phyloP scores from a whole-genome alignment of 2,888 invertebrate species.

The Andrena minutula region DNA sequence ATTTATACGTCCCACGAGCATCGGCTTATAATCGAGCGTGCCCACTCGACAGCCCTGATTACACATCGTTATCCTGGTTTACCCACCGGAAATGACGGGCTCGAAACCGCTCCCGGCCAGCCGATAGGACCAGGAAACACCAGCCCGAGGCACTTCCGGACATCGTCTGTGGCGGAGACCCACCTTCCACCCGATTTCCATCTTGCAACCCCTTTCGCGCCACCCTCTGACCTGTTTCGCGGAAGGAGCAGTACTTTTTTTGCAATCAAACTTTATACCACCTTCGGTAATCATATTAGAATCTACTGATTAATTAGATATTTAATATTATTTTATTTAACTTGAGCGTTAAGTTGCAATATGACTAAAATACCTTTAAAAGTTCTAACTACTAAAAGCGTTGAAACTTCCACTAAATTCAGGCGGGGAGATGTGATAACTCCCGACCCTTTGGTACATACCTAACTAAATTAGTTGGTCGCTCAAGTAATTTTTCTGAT shows the following conservation, averaged over 20 bases:
- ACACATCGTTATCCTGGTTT: slow-evolving; percentile 83
- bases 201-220: background rate
- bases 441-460: no score
- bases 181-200: slow-evolving; percentile 29
- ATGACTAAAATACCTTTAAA: no score
- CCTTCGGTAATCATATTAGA: no score
- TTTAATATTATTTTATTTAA: no score
- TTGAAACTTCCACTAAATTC: no score
- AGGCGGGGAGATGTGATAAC: no score
- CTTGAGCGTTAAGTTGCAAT: no score
- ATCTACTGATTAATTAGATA: no score
- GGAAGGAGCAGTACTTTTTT: background rate
- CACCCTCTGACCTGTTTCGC: background rate
- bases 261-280: no score
- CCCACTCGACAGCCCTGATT: slow-evolving; percentile 79
- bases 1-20: slow-evolving; percentile 83
- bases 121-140: slow-evolving; percentile 63
- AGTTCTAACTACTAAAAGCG: no score
- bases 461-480: no score
- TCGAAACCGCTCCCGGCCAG: slow-evolving; percentile 60
- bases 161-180: slow-evolving; percentile 20
- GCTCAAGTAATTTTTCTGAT: no score
- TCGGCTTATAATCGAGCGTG: slow-evolving; percentile 80
- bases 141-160: slow-evolving; percentile 58
- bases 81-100: slow-evolving; percentile 82